Evolutionary conservation across 2,113 vertebrate genomes (phyloP).

Genomic region (Rostratula benghalensis): DNA sequence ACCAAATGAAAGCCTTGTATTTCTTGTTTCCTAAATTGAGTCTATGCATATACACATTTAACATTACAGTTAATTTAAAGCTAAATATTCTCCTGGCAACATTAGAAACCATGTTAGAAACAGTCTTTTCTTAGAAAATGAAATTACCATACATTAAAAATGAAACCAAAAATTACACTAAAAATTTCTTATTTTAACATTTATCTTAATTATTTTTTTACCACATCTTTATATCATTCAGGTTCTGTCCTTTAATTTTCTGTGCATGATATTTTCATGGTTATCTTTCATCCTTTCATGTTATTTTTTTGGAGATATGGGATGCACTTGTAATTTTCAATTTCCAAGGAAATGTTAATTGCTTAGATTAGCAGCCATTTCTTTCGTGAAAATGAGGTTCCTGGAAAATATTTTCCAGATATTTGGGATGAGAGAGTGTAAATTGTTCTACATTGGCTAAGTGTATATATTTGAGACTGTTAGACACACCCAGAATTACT

Average conservation of each 20-base stretch:
- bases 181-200: background rate
- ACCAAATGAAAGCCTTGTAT: background rate
- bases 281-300: background rate
- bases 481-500: background rate
- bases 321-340: background rate
- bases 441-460: background rate
- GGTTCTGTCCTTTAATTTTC: background rate
- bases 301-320: background rate
- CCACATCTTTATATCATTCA: background rate
- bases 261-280: background rate
- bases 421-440: background rate
- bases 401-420: background rate
- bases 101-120: background rate
- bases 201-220: background rate
- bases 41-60: background rate
- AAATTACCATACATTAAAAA: background rate
- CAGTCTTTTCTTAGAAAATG: background rate
- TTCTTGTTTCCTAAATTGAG: background rate
- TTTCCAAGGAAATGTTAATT: background rate
- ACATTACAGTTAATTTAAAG: background rate
- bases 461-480: background rate
- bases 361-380: background rate
- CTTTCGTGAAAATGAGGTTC: background rate
- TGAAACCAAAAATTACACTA: background rate
- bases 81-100: background rate